These are phyloP conservation scores for Hypselothyrea guttata DNA, from an alignment of 2,888 invertebrate genomes.

Conservation along the genomic window DNA sequence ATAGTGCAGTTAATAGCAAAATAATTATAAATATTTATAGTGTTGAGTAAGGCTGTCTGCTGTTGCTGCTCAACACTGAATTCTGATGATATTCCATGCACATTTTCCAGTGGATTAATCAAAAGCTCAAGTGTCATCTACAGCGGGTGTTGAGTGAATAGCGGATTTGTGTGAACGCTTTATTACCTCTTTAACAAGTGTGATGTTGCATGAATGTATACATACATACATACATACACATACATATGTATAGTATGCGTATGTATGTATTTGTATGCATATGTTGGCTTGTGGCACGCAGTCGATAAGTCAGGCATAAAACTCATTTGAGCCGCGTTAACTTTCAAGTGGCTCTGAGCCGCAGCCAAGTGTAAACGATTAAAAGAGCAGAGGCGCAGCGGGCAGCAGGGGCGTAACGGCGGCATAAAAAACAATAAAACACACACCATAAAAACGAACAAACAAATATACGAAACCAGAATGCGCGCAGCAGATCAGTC, in stretches of 20 bases:
- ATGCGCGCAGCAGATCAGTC: too few relatives aligned
- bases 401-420: slow-evolving; percentile 7
- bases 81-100: neutral
- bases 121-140: slow-evolving; percentile 1
- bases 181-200: too few relatives aligned
- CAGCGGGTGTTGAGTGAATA: slow-evolving; percentile 6
- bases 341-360: slow-evolving; percentile 50
- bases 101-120: neutral
- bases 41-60: too few relatives aligned
- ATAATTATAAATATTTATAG: neutral
- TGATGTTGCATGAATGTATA: neutral
- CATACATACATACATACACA: neutral
- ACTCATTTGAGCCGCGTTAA: slow-evolving; percentile 55
- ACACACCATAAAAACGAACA: slow-evolving; percentile 60
- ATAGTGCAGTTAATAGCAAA: too few relatives aligned
- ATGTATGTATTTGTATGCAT: neutral
- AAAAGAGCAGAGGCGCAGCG: slow-evolving; percentile 24
- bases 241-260: neutral
- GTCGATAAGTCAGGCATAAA: slow-evolving; percentile 47
- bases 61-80: too few relatives aligned
- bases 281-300: too few relatives aligned
- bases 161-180: neutral
- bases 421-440: neutral
- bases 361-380: slow-evolving; percentile 66
- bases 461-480: too few relatives aligned